phyloP scores from a whole-genome alignment of 2,888 invertebrate species.

The Agrochola litura region DNA sequence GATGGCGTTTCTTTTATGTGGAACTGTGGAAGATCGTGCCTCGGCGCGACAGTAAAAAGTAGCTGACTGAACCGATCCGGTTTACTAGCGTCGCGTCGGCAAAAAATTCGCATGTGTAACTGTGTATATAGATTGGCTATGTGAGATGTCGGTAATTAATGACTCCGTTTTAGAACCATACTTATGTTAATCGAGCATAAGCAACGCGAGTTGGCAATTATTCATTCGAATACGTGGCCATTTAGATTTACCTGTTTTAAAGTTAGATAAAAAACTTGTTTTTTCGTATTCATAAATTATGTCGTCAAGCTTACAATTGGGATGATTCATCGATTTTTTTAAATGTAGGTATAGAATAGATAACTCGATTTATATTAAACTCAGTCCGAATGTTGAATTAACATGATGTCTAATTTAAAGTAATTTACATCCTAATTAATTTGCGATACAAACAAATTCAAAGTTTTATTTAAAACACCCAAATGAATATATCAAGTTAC shows the following conservation, averaged over 20 bases:
- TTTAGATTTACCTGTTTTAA: slow-evolving; percentile 8
- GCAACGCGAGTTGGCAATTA: slow-evolving; percentile 25
- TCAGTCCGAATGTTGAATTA: neutral
- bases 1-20: slow-evolving; percentile 72
- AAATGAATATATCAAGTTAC: slow-evolving; percentile 4
- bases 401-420: neutral
- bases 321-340: slow-evolving; percentile 33
- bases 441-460: neutral
- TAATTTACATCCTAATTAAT: slow-evolving; percentile 16
- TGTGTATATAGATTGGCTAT: slow-evolving; percentile 46
- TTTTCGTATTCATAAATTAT: slow-evolving; percentile 13
- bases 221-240: slow-evolving; percentile 23
- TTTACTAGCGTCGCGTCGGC: slow-evolving; percentile 66
- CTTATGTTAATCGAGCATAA: slow-evolving; percentile 47
- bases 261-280: slow-evolving; percentile 14
- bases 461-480: neutral
- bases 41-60: slow-evolving; percentile 70
- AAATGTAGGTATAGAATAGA: neutral
- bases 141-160: slow-evolving; percentile 53
- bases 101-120: slow-evolving; percentile 59
- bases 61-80: slow-evolving; percentile 70
- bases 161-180: slow-evolving; percentile 54
- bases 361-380: neutral
- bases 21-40: slow-evolving; percentile 68
- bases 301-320: slow-evolving; percentile 4